Evolutionary conservation across 2,888 invertebrate genomes (phyloP).

Genomic region (Chloroclysta siterata): DNA sequence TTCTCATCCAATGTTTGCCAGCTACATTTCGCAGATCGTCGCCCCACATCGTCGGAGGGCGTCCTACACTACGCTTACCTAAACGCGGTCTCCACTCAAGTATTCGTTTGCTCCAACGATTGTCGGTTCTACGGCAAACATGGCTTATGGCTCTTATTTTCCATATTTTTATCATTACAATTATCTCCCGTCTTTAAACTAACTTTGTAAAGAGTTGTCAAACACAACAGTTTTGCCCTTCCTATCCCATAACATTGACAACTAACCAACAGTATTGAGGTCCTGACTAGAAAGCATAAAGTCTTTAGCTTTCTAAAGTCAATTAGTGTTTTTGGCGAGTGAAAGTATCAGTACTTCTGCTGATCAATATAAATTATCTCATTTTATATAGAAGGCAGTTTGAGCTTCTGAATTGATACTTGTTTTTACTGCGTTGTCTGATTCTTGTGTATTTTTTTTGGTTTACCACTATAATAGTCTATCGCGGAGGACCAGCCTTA

Average conservation of each 20-base stretch:
- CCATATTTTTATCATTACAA: no score
- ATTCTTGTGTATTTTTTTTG: not conserved
- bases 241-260: not conserved
- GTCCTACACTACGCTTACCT: no score
- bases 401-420: not conserved
- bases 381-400: not conserved
- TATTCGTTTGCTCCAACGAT: no score
- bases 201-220: not conserved
- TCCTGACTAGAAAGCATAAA: constrained; percentile 44
- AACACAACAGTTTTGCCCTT: not conserved
- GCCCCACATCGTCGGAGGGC: no score
- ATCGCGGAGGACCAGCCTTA: no score
- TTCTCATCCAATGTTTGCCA: no score
- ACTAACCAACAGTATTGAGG: constrained; percentile 27
- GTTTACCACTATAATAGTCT: not conserved
- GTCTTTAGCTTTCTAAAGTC: constrained; percentile 39
- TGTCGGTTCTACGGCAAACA: no score
- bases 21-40: no score
- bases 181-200: no score
- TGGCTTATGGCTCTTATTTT: no score
- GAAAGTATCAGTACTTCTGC: constrained; percentile 38
- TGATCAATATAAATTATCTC: constrained; percentile 37
- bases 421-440: not conserved
- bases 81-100: no score
- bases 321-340: constrained; percentile 41